Evolutionary conservation across 2,113 vertebrate genomes (phyloP), one percentile per base, ranked within the genome.

Genomic region (Seriola dumerili): DNA sequence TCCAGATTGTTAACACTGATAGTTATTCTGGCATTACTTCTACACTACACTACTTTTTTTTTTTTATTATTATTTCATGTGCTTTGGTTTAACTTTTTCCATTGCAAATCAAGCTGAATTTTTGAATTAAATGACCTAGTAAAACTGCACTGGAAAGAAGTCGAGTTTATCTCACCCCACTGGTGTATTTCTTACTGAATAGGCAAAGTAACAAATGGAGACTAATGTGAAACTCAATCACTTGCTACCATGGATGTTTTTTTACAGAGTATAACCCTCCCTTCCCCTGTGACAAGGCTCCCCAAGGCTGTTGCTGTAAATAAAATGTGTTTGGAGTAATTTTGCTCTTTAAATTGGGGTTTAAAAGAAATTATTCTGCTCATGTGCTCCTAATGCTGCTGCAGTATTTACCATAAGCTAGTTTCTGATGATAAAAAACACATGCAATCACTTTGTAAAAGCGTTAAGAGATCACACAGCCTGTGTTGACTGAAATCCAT

Each of bases 301-400:
- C 67, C 32, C 32, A 19, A 19, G 55, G 58, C 70, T 72, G 50
- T 17, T 79, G 46, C 25, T 62, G 50, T 67, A 61, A 78, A 75
- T 80, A 66, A 68, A 67, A 67, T 52, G 38, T 80, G 44, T 54
- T 78, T 25, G 21, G 57, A 34, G 21, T 44, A 36, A 62, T 66
- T 78, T 59, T 67, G 55, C 62, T 58, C 16, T 40, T 71, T 42
- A 76, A 72, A 77, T 62, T 48, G 11, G 1, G 1, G 6, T 71
- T 50, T 80, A 29, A 66, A 76, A 44, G 29, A 62, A 77, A 50
- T 62, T 57, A 68, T 67, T 73, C 44, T 8, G 42, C 81, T 72
- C 6, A 9, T 71, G 5, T 5, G 48, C 5, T 1, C 1, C 36
- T 78, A 46, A 78, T 38, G 29, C 66, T 23, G 52, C 62, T 48